Base-by-base conservation (phyloP, 2,113 vertebrate species). In the Nematolebias whitei region DNA sequence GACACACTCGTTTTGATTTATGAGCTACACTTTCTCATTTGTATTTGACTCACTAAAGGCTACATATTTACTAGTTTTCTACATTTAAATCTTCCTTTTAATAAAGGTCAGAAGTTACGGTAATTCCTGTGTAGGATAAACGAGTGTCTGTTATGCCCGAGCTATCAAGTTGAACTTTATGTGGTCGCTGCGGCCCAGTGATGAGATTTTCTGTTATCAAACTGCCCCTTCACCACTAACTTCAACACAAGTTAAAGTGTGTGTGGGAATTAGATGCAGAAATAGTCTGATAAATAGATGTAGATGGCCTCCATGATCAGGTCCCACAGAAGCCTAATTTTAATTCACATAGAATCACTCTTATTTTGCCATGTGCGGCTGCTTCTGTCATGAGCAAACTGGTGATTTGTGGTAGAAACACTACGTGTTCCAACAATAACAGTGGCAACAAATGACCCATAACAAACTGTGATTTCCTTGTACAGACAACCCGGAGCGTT, bases 401-500 rank as follows among this genome's bases (percentile, higher is more conserved):
- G 10, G 35, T 19, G 29, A 35, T 20, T 48, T 20, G 4, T 62
- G 38, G 8, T 18, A 70, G 51, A 18, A 1, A 47, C 7, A 57
- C 56, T 19, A 12, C 39, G 44, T 40, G 51, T 51, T 41, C 57
- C 5, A 35, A 20, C 59, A 20, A 65, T 19, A 35, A 38, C 22
- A 53, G 11, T 40, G 43, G 62, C 6, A 22, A 15, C 15, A 43
- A 14, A 29, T 24, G 8, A 74, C 4, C 4, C 39, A 48, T 44
- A 58, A 62, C 14, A 66, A 68, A 22, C 22, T 66, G 0, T 51
- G 29, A 44, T 55, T 71, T 1, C 47, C 48, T 63, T 76, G 68
- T 71, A 11, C 88, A 99, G 98, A 99, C 71, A 98, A 96, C 51
- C 95, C 95, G 0, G 96, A 98, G 39, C 93, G 94, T 15, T 92